Evolutionary conservation across 2,888 invertebrate genomes (phyloP), one percentile per base, ranked within the genome.

Genomic region (Conus canariensis): DNA sequence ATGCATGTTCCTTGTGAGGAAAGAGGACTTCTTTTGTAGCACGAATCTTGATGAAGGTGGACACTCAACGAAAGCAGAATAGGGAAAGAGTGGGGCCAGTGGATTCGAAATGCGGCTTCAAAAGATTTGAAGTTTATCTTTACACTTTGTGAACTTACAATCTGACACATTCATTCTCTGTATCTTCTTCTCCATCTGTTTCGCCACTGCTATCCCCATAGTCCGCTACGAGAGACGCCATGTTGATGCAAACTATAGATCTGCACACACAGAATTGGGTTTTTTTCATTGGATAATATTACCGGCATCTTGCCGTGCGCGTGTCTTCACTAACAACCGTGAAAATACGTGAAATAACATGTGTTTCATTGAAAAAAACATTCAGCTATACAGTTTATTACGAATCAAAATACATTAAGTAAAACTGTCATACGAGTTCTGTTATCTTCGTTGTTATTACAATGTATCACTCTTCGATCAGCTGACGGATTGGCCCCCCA

Each of bases 201-300:
- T 83, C 82, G 19, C 82, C 82, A 83, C 85, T 94, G 90, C 93
- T 94, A 85, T 94, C 94, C 10, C 94, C 94, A 88, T 96, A 96
- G 92, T 96, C 95, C 82, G 96, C 96, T 85, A 96, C 96, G 58
- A 83, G 92, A 58, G 96, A 95, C 86, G 95, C 94, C 95, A 96
- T 95, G 16, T 91, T 92, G 9, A 25, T 83, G 83, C 16, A 59
- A 56, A 87, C 80, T 77, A 59, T 58, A 80, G 19, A 45, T 80
- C 80, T 45, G 91, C 90, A 87, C 89, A 85, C 87, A 89, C 88
- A 22, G 16, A 89, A 22, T 56, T 16, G 30, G 45, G 67, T 59
- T 85, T 87, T 89, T 94, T 86, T 92, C 91, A 94, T 94, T 94
- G 94, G 94, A 87, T 90, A 85, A 91, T 88, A 92, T 80, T 91